Conservation (phyloP, 1,140 invertebrate species). For the Ctenoplectra terminalis region DNA sequence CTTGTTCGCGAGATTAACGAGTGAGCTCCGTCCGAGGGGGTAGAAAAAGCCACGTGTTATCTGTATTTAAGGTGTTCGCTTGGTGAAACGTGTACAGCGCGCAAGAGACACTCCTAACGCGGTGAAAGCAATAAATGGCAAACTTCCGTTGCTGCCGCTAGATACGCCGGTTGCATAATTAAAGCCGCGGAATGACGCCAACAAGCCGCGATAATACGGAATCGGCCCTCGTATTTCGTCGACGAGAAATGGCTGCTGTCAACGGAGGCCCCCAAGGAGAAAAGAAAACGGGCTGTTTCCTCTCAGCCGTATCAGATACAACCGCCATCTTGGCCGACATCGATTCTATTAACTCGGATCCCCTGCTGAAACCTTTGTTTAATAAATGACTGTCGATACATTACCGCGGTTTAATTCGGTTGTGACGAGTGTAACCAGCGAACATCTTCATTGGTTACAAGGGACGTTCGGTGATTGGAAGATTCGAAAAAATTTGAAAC, state of each 20-base stretch:
- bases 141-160: conserved; percentile 34
- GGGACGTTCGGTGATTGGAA: no score
- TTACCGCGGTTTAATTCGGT: no score
- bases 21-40: no score
- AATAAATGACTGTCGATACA: no score
- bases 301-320: conserved; percentile 5
- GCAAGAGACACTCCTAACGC: conserved; percentile 27
- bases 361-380: no score
- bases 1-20: no score
- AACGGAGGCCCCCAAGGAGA: background rate
- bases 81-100: no score
- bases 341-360: conserved; percentile 31
- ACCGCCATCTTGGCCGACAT: conserved; percentile 11
- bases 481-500: no score
- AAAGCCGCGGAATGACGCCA: conserved; percentile 64
- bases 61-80: no score
- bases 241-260: conserved; percentile 51
- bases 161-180: conserved; percentile 67
- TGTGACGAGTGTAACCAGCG: no score
- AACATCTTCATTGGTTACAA: no score
- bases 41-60: no score
- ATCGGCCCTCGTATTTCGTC: conserved; percentile 67
- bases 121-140: conserved; percentile 62
- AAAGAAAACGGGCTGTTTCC: conserved; percentile 9
- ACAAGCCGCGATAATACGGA: conserved; percentile 68